Conservation (phyloP, 2,888 invertebrate species). For the Notodonta ziczac region DNA sequence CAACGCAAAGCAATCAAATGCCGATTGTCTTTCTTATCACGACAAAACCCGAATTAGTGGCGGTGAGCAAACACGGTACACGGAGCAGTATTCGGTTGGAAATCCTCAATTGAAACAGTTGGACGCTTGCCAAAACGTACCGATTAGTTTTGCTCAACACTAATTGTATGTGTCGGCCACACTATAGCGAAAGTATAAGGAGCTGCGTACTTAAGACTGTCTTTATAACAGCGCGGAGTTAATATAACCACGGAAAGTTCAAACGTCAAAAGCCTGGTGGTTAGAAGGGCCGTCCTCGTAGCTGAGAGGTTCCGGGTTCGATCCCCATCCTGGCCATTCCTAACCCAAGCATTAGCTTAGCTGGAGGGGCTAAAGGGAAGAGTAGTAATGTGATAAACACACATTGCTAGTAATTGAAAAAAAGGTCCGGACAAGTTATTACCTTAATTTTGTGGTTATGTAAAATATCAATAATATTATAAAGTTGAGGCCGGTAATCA, state of each 20-base stretch:
- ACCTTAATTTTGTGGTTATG: no score
- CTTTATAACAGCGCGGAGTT: neutral
- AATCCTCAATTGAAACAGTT: slow-evolving; percentile 69
- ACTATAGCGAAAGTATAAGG: slow-evolving; percentile 42
- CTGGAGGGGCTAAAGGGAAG: no score
- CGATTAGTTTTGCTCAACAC: slow-evolving; percentile 65
- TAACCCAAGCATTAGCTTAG: no score
- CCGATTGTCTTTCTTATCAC: slow-evolving; percentile 56
- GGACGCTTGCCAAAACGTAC: slow-evolving; percentile 71
- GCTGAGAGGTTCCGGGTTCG: no score
- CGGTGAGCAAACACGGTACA: slow-evolving; percentile 50
- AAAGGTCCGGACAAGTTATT: no score
- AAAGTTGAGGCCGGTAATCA: no score
- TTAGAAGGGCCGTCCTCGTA: no score
- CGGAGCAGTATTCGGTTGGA: slow-evolving; percentile 53
- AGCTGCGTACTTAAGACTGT: slow-evolving; percentile 15
- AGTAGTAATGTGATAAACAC: no score
- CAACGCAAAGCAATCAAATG: slow-evolving; percentile 49
- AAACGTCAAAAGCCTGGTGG: no score
- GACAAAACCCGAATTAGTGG: slow-evolving; percentile 60
- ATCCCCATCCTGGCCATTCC: no score
- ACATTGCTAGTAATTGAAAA: no score
- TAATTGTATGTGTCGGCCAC: slow-evolving; percentile 74
- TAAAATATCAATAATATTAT: no score
- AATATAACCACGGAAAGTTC: neutral